Percentiles rank a stretch among this genome's conserved stretches.
Conservation (phyloP, 1,140 invertebrate genomes). For the Caenorhabditis briggsae region DNA sequence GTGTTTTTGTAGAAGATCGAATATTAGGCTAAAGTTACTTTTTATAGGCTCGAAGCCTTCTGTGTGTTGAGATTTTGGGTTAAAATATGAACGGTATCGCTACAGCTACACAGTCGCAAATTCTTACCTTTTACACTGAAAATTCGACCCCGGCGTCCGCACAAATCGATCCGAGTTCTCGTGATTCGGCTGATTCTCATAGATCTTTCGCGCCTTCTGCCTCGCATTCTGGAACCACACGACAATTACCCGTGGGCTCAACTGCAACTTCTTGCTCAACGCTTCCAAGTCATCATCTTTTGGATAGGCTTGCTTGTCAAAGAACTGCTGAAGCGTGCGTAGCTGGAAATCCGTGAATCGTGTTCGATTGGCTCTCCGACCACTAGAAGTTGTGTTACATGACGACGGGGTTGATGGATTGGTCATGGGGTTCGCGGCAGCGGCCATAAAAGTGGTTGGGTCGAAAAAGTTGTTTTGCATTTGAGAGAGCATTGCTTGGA, state of each 20-base stretch:
- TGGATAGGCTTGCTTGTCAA: slow-evolving; percentile 88
- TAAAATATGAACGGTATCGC: no score
- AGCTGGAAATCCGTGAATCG: slow-evolving; percentile 98
- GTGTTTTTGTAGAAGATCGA: no score
- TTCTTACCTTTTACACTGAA: slow-evolving; percentile 94
- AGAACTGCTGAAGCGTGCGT: slow-evolving; percentile 97
- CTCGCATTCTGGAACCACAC: slow-evolving; percentile 98
- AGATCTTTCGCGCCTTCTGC: slow-evolving; percentile 93
- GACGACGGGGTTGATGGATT: slow-evolving; percentile 79
- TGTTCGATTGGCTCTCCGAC: slow-evolving; percentile 96
- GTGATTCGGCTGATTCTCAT: slow-evolving; percentile 91
- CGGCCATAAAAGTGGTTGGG: slow-evolving; percentile 6
- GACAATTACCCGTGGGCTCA: slow-evolving; percentile 94
- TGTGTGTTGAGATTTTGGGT: no score
- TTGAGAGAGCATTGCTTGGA: slow-evolving; percentile 35
- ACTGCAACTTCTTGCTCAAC: slow-evolving; percentile 91
- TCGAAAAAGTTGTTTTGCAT: slow-evolving; percentile 50
- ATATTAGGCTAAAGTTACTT: no score
- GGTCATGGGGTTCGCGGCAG: slow-evolving; percentile 43
- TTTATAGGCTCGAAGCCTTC: no score
- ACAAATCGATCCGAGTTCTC: slow-evolving; percentile 86
- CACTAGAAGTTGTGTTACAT: slow-evolving; percentile 80
- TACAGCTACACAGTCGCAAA: no score
- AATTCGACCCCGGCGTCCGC: slow-evolving; percentile 93
- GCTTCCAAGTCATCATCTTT: slow-evolving; percentile 99